phyloP scores from a whole-genome alignment of 2,888 invertebrate genomes.

The Polia nebulosa region DNA sequence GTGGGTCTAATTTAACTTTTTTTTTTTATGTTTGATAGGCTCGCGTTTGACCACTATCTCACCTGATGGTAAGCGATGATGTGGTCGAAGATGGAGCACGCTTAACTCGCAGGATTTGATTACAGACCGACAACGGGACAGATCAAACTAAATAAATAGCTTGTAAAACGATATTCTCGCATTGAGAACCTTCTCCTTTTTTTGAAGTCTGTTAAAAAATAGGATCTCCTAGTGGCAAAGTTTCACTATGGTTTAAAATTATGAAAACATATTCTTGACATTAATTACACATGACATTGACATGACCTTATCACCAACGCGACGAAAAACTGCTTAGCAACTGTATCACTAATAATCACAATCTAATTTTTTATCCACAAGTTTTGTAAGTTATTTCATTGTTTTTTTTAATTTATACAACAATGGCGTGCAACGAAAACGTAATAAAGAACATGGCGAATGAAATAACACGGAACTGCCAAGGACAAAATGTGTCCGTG shows the following conservation, averaged over 20 bases:
- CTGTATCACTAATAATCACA: conserved; percentile 26
- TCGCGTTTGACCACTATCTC: too few relatives aligned
- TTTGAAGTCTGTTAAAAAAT: too few relatives aligned
- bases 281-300: too few relatives aligned
- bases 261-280: conserved; percentile 5
- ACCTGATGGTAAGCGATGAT: too few relatives aligned
- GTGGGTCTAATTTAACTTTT: too few relatives aligned
- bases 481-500: conserved; percentile 79
- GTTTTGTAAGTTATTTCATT: conserved; percentile 7
- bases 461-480: conserved; percentile 90
- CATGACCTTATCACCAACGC: conserved; percentile 32
- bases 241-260: conserved; percentile 20
- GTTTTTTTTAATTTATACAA: conserved; percentile 48
- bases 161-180: too few relatives aligned
- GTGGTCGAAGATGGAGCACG: too few relatives aligned
- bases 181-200: too few relatives aligned
- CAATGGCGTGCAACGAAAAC: conserved; percentile 87
- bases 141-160: too few relatives aligned
- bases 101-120: too few relatives aligned
- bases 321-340: conserved; percentile 51
- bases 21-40: too few relatives aligned
- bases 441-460: conserved; percentile 91
- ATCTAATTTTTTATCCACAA: neutral
- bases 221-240: neutral
- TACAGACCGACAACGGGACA: too few relatives aligned